Evolutionary conservation across 2,113 vertebrate genomes (phyloP).

Genomic region (Nicator chloris): DNA sequence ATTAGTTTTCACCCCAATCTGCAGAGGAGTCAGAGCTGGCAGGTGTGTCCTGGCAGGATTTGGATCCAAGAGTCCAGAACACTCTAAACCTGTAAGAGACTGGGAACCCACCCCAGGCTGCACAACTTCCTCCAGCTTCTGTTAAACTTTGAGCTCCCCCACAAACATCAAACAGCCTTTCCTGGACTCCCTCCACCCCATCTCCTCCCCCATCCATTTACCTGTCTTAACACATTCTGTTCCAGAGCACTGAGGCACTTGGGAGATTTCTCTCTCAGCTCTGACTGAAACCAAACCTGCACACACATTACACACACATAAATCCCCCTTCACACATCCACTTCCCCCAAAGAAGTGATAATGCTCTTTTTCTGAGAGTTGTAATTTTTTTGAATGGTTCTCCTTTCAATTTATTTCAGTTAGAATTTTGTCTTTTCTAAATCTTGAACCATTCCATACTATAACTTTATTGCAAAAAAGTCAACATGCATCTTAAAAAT

Average conservation of each 20-base stretch:
- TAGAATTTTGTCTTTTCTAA: conserved; percentile 59
- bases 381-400: conserved; percentile 87
- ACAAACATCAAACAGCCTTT: fast-evolving
- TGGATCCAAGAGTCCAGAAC: neutral
- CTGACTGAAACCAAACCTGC: neutral
- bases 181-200: neutral
- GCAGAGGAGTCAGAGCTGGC: neutral
- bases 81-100: neutral
- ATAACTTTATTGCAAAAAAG: conserved; percentile 96
- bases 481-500: conserved; percentile 99
- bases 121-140: neutral
- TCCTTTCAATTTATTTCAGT: conserved; percentile 73
- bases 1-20: neutral
- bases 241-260: neutral
- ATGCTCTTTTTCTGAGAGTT: conserved; percentile 74
- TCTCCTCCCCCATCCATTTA: fast-evolving
- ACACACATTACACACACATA: neutral
- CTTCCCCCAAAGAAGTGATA: conserved; percentile 68
- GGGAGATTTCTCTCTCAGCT: neutral
- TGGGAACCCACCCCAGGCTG: fast-evolving
- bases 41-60: neutral
- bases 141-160: too few relatives aligned
- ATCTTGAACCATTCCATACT: conserved; percentile 85
- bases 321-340: neutral
- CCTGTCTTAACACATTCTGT: fast-evolving